These are phyloP conservation scores for Anoplolepis gracilipes DNA, from an alignment of 1,140 invertebrate species.

Conservation along the genomic window DNA sequence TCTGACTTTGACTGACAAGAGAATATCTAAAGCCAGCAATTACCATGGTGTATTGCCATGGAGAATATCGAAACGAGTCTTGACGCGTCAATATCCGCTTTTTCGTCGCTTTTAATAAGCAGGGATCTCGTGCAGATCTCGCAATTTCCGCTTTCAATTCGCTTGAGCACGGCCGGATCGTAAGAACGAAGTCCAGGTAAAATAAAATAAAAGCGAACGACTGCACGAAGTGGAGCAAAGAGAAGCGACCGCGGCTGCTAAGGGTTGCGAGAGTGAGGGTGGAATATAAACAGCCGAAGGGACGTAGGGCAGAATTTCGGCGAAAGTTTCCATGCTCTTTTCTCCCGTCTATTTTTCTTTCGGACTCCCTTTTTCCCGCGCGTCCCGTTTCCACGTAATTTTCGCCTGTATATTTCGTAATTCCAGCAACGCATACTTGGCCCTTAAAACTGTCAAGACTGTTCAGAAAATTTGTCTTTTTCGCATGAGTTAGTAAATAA, in stretches of 20 bases:
- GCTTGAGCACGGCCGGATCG: neutral
- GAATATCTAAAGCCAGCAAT: conserved; percentile 11
- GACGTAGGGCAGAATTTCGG: conserved; percentile 23
- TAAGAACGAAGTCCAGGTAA: conserved; percentile 1
- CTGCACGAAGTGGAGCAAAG: conserved; percentile 23
- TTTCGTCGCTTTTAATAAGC: conserved; percentile 47
- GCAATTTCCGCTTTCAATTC: conserved; percentile 48
- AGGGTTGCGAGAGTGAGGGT: conserved; percentile 27
- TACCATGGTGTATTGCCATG: conserved; percentile 21
- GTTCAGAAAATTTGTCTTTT: neutral
- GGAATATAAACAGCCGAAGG: conserved; percentile 51
- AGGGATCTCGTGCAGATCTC: conserved; percentile 24
- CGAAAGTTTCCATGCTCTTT: conserved; percentile 30
- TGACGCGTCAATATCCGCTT: conserved; percentile 14
- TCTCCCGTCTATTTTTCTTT: conserved; percentile 52
- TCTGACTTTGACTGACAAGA: neutral
- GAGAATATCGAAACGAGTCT: neutral
- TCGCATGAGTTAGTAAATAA: neutral
- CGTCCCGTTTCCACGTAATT: conserved; percentile 11
- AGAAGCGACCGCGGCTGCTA: conserved; percentile 41
- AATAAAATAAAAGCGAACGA: conserved; percentile 49
- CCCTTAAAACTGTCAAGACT: neutral
- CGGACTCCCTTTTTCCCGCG: neutral
- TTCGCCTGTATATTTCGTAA: conserved; percentile 31
- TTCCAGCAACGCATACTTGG: neutral